Conservation (phyloP, 2,113 vertebrate genomes). For the Lepisosteus osseus region DNA sequence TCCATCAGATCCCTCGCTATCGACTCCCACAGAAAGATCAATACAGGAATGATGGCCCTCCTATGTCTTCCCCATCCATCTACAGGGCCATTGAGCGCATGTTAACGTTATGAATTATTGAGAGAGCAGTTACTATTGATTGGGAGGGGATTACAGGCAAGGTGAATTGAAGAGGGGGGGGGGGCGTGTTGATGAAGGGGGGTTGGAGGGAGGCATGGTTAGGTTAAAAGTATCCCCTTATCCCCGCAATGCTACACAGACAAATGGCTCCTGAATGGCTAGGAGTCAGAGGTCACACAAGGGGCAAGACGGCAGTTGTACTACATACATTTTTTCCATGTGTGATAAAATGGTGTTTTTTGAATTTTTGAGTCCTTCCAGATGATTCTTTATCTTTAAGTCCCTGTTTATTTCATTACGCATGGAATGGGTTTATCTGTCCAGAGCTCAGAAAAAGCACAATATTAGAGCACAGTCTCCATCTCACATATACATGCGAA, state of each 20-base stretch:
- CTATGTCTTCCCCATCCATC: slow-evolving; percentile 74
- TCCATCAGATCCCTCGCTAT: slow-evolving; percentile 68
- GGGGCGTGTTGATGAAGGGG: background rate
- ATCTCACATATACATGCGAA: slow-evolving; percentile 34
- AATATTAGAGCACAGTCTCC: slow-evolving; percentile 32
- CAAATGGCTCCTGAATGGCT: slow-evolving; percentile 50
- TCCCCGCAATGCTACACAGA: slow-evolving; percentile 44
- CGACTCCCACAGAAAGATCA: slow-evolving; percentile 63
- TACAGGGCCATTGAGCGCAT: slow-evolving; percentile 70
- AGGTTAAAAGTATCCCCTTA: slow-evolving; percentile 59
- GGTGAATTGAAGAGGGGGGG: slow-evolving; percentile 35
- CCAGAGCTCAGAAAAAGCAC: slow-evolving; percentile 37
- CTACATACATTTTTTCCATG: slow-evolving; percentile 26
- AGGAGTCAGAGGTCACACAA: slow-evolving; percentile 59
- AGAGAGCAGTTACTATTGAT: slow-evolving; percentile 80
- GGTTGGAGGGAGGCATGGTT: slow-evolving; percentile 24
- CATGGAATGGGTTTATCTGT: slow-evolving; percentile 50
- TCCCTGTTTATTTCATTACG: slow-evolving; percentile 49
- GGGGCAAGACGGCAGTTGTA: slow-evolving; percentile 44
- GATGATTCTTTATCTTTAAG: slow-evolving; percentile 12
- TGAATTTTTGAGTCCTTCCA: slow-evolving; percentile 16
- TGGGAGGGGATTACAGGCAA: slow-evolving; percentile 67
- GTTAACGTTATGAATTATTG: slow-evolving; percentile 84
- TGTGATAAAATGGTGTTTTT: background rate
- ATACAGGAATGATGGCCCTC: slow-evolving; percentile 76